phyloP scores from a whole-genome alignment of 2,113 vertebrate species.

The Apodemus speciosus region DNA sequence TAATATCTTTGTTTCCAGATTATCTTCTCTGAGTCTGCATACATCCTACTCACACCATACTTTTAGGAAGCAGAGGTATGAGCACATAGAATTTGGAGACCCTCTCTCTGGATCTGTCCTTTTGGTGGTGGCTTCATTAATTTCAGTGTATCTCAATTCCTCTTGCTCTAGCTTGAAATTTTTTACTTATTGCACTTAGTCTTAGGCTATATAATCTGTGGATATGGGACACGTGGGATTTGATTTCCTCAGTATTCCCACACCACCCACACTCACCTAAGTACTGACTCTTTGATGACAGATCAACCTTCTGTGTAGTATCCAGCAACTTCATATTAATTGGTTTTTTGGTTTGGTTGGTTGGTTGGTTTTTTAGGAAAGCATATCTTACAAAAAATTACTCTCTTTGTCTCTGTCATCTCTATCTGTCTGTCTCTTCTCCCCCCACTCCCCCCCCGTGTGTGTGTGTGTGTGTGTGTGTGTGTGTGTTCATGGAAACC shows the following conservation, averaged over 20 bases:
- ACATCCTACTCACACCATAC: neutral
- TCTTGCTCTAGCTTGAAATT: neutral
- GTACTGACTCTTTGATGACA: neutral
- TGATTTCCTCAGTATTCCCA: neutral
- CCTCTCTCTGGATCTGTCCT: neutral
- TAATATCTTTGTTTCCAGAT: neutral
- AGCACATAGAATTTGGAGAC: neutral
- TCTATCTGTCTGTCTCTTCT: neutral
- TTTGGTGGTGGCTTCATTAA: neutral
- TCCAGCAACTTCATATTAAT: neutral
- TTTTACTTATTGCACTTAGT: neutral
- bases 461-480: neutral
- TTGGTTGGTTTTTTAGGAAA: constrained; percentile 4
- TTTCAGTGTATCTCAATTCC: neutral
- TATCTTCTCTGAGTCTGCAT: neutral
- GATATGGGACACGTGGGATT: neutral
- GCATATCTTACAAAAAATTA: neutral
- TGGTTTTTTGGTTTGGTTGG: constrained; percentile 35
- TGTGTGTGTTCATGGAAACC: neutral
- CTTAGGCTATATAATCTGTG: neutral
- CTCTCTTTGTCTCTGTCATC: neutral
- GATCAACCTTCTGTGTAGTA: neutral
- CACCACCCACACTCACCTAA: neutral
- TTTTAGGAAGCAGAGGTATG: neutral
- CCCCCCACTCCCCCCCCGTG: neutral